These are phyloP conservation scores for Tribolium madens DNA, from an alignment of 1,140 invertebrate genomes.

Conservation along the genomic window DNA sequence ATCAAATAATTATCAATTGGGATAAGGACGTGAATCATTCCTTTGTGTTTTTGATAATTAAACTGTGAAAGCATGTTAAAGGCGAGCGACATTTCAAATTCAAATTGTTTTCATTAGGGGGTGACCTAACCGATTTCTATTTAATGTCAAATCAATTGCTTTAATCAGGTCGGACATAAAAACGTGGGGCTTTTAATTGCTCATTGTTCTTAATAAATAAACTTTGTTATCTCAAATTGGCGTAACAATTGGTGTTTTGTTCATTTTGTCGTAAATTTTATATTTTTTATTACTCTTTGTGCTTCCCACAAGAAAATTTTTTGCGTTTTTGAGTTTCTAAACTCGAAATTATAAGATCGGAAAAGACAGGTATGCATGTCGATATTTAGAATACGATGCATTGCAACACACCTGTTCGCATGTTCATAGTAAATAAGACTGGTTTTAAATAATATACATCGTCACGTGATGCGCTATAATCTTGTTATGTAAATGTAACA, in stretches of 20 bases:
- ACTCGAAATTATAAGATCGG: slow-evolving; percentile 19
- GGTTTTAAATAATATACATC: slow-evolving; percentile 29
- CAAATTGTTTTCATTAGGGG: not conserved
- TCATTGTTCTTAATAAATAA: slow-evolving; percentile 45
- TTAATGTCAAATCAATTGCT: slow-evolving; percentile 32
- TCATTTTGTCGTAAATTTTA: slow-evolving; percentile 15
- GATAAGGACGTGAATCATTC: slow-evolving; percentile 15
- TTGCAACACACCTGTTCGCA: slow-evolving; percentile 22
- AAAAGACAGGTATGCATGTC: slow-evolving; percentile 14
- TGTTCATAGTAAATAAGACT: slow-evolving; percentile 26
- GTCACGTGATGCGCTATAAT: slow-evolving; percentile 21
- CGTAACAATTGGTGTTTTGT: slow-evolving; percentile 41
- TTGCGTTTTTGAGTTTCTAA: not conserved
- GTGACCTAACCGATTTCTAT: not conserved
- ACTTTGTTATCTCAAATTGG: slow-evolving; percentile 41
- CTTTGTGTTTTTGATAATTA: slow-evolving; percentile 8
- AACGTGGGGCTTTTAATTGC: slow-evolving; percentile 33
- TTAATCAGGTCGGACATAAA: slow-evolving; percentile 14
- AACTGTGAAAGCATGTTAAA: not conserved
- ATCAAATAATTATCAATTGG: not conserved
- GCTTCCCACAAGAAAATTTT: slow-evolving; percentile 12
- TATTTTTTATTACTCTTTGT: slow-evolving; percentile 38
- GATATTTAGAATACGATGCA: slow-evolving; percentile 18
- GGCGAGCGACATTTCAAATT: not conserved
- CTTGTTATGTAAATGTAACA: slow-evolving; percentile 13